phyloP scores from a whole-genome alignment of 2,797 vertebrate genomes.

The Falco novaeseelandiae region DNA sequence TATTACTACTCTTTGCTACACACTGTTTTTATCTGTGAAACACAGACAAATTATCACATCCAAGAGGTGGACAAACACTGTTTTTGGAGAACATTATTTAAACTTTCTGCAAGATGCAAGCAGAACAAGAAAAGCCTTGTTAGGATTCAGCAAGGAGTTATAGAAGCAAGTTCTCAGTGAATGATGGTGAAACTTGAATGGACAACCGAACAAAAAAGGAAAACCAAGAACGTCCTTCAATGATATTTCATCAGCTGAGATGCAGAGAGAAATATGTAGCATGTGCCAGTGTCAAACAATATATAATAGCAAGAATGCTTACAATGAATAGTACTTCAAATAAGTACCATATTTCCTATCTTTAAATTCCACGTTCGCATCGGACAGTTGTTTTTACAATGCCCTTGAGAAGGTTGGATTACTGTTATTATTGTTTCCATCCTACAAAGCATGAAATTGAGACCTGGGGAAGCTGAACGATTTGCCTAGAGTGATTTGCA shows the following conservation, averaged over 20 bases:
- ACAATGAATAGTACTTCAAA: not conserved
- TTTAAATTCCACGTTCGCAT: not conserved
- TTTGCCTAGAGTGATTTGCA: not conserved
- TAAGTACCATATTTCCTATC: not conserved
- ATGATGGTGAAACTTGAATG: not conserved
- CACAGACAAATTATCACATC: not conserved
- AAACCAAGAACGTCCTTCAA: not conserved
- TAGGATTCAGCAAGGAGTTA: not conserved
- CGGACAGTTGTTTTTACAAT: not conserved
- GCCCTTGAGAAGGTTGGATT: not conserved
- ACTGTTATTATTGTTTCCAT: not conserved
- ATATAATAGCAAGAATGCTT: not conserved
- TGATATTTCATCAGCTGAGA: not conserved
- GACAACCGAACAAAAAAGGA: not conserved
- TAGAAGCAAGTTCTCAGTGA: not conserved
- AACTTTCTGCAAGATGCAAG: not conserved
- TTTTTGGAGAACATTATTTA: not conserved
- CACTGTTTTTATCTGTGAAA: not conserved
- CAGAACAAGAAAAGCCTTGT: not conserved
- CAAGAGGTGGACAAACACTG: not conserved
- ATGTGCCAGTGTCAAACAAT: not conserved
- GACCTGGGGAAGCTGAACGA: not conserved
- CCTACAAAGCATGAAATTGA: not conserved
- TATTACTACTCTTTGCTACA: not conserved
- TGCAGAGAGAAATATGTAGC: not conserved